Base-by-base conservation (phyloP, 1,140 invertebrate species). In the Holotrichia oblita region DNA sequence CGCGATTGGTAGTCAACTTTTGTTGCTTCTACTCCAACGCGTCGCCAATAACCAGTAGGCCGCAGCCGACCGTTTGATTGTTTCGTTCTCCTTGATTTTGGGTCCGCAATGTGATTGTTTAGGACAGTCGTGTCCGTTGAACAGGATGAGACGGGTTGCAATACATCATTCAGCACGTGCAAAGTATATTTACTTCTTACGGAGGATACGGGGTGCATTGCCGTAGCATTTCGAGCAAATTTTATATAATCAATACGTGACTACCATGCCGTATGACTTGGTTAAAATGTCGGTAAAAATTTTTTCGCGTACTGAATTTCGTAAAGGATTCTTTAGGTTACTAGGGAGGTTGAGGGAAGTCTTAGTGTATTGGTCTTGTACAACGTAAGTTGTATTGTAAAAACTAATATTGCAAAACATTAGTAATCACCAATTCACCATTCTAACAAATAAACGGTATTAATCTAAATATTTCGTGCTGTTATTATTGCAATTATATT, bases 41-140 rank as follows among this genome's bases (percentile, higher is more conserved):
- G 44, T 12, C n/a, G 44, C 6, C 44, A n/a, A 48, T 48, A 48
- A 48, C 44, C 44, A 48, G 44, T 48, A 48, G 44, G 44, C 44
- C 12, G 44, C 44, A 10, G 44, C 0, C 44, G n/a, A n/a, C n/a
- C n/a, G 6, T 10, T 48, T 48, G 44, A 3, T 48, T 48, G 44
- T 48, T 48, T 48, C 12, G 44, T 48, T 48, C 8, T 10, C 44
- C 1, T 48, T n/a, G 44, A 48, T 48, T 48, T 48, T 48, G 44
- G 12, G n/a, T 48, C 44, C 44, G 44, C 44, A 48, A 48, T 48
- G 44, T 48, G 12, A n/a, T n/a, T n/a, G n/a, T n/a, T n/a, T n/a
- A n/a, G n/a, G n/a, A n/a, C n/a, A n/a, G n/a, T n/a, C n/a, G 44
- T n/a, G 44, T 48, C 44, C 44, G 44, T 48, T 48, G 44, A 48